phyloP scores from a whole-genome alignment of 2,888 invertebrate genomes.

The Lasioglossum marginatum region DNA sequence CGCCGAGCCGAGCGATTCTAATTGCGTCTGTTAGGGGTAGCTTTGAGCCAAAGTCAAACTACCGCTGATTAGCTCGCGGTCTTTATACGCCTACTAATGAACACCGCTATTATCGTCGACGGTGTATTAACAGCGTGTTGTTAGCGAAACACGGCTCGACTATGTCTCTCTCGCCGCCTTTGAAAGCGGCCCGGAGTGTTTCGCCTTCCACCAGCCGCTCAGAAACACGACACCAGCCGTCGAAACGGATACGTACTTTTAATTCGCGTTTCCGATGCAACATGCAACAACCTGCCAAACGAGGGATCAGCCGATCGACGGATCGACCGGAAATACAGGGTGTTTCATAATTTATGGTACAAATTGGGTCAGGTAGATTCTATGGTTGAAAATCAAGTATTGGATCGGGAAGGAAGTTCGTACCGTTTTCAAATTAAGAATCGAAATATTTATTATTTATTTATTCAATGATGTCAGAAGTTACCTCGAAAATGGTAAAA shows the following conservation, averaged over 20 bases:
- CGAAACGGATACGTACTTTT: constrained; percentile 17
- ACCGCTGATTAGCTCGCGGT: constrained; percentile 45
- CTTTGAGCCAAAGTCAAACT: constrained; percentile 44
- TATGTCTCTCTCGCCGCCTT: constrained; percentile 21
- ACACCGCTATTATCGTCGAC: constrained; percentile 51
- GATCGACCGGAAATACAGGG: background rate
- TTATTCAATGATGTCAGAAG: too few relatives aligned
- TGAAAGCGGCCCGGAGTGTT: constrained; percentile 23
- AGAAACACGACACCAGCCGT: constrained; percentile 10
- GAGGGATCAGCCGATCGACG: background rate
- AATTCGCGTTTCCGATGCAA: background rate
- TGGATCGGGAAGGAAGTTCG: too few relatives aligned
- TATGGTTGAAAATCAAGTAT: too few relatives aligned
- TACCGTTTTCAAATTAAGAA: too few relatives aligned
- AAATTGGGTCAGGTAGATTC: too few relatives aligned
- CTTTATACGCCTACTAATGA: constrained; percentile 52
- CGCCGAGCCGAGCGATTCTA: constrained; percentile 10
- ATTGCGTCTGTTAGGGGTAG: constrained; percentile 29
- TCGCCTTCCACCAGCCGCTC: constrained; percentile 19
- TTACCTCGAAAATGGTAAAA: too few relatives aligned
- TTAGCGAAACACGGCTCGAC: constrained; percentile 46
- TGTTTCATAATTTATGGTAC: too few relatives aligned
- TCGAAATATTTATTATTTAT: too few relatives aligned
- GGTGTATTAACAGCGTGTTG: constrained; percentile 52
- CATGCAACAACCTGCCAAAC: background rate